Evolutionary conservation across 64 coral and sea anemone genomes (phyloP), one percentile per base, ranked within the genome.

Genomic region (Acropora tenuis): DNA sequence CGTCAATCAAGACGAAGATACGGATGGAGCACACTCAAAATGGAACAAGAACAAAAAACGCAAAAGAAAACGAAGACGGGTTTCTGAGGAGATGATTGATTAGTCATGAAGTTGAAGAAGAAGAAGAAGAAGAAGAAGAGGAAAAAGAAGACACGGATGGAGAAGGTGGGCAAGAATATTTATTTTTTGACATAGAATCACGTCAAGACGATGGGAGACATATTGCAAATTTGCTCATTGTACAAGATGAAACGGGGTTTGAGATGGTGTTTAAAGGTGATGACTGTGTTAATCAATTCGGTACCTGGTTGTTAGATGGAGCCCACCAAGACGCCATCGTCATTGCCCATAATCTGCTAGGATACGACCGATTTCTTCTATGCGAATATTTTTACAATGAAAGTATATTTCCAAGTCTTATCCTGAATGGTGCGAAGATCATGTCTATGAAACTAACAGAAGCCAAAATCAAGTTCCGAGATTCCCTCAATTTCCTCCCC

Each of bases 101-200:
- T 53, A 53, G 50, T 53, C 50, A 8, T 53, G 74, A 7, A 47
- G 1, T 18, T 90, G 1, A 50, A 18, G 8, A 40, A 10, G 59
- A 69, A 19, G 18, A 48, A 65, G 1, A 50, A 18, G 8, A 40
- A 10, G 59, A 69, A 19, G 18, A 48, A 65, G 2, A n/a, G n/a
- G 59, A 92, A 19, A 20, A 61, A 6, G n/a, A 18, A 66, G 66
- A 71, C 50, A 19, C 50, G 50, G 50, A 91, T 2, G 43, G 67
- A 42, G 73, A 11, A 6, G 43, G 8, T 12, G 57, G 77, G 1
- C 46, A 47, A 48, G 52, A 73, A n/a, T 85, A 59, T 10, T 8
- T 89, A 2, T 94, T 89, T 75, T 94, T 89, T 15, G 92, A 94
- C 48, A 83, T 89, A 83, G 92, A 94, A 82, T 78, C 58, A 18